A percentile compares a stretch with the other conserved stretches of the same genome.
phyloP scores from a whole-genome alignment of 2,888 invertebrate genomes.

The Calephelis perditalis region DNA sequence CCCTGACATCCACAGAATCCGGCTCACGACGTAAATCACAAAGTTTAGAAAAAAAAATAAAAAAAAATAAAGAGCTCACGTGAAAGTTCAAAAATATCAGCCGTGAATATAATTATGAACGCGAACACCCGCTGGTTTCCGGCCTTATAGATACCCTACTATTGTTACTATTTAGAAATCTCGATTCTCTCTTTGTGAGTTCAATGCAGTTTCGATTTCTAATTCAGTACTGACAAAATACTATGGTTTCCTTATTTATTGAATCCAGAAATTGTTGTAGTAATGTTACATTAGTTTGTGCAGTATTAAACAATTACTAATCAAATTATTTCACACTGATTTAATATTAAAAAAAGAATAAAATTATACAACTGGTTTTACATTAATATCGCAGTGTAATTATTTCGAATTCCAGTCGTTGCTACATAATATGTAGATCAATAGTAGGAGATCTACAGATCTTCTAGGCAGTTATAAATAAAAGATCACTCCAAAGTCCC shows the following conservation, averaged over 20 bases:
- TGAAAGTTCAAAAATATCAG: slow-evolving; percentile 75
- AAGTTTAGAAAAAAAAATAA: slow-evolving; percentile 57
- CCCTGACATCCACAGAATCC: slow-evolving; percentile 39
- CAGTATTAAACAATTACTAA: no score
- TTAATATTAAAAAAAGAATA: background rate
- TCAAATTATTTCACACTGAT: no score
- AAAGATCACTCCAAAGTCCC: slow-evolving; percentile 70
- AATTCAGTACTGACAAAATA: background rate
- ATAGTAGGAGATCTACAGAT: slow-evolving; percentile 27
- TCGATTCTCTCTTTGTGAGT: slow-evolving; percentile 10
- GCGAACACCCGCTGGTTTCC: slow-evolving; percentile 73
- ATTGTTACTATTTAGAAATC: slow-evolving; percentile 33
- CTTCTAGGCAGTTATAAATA: slow-evolving; percentile 69
- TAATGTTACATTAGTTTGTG: no score
- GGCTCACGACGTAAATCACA: slow-evolving; percentile 69
- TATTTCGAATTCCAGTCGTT: no score
- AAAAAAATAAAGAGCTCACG: slow-evolving; percentile 72
- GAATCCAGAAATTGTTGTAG: no score
- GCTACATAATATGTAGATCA: slow-evolving; percentile 10
- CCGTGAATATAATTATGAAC: slow-evolving; percentile 74
- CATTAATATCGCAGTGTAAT: no score
- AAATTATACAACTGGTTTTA: no score
- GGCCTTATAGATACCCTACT: slow-evolving; percentile 53
- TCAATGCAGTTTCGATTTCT: background rate
- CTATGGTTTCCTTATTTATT: no score